Conservation (phyloP, 2,797 vertebrate genomes). For the Nothura maculosa region DNA sequence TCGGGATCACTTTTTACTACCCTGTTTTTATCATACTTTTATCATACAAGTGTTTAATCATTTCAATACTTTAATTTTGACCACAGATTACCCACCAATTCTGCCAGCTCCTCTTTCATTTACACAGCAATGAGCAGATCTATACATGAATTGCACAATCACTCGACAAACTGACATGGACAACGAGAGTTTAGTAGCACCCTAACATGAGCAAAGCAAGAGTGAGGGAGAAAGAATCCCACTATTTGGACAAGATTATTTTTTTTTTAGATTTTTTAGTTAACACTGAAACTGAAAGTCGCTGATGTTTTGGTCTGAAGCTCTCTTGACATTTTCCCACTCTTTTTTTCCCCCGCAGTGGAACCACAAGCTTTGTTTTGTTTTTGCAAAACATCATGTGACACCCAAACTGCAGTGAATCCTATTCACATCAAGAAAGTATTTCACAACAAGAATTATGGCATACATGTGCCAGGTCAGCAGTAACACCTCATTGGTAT, state of each 20-base stretch:
- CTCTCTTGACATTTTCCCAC: not conserved
- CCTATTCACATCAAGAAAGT: not conserved
- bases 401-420: not conserved
- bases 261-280: not conserved
- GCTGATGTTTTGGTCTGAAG: not conserved
- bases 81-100: not conserved
- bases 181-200: not conserved
- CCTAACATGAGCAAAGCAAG: not conserved
- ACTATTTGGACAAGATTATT: not conserved
- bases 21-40: not conserved
- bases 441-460: conserved; percentile 43
- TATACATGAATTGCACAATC: not conserved
- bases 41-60: not conserved
- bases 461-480: conserved; percentile 2
- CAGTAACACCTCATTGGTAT: conserved; percentile 50
- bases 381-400: conserved; percentile 45
- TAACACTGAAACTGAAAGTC: not conserved
- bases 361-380: not conserved
- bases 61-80: not conserved
- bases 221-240: not conserved
- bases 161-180: not conserved
- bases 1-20: not conserved
- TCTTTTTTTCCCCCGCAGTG: not conserved
- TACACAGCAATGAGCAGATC: conserved; percentile 2
- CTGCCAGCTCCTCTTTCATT: conserved; percentile 32